Evolutionary conservation across 1,140 invertebrate genomes (phyloP).

Genomic region (Drosophila orosa): DNA sequence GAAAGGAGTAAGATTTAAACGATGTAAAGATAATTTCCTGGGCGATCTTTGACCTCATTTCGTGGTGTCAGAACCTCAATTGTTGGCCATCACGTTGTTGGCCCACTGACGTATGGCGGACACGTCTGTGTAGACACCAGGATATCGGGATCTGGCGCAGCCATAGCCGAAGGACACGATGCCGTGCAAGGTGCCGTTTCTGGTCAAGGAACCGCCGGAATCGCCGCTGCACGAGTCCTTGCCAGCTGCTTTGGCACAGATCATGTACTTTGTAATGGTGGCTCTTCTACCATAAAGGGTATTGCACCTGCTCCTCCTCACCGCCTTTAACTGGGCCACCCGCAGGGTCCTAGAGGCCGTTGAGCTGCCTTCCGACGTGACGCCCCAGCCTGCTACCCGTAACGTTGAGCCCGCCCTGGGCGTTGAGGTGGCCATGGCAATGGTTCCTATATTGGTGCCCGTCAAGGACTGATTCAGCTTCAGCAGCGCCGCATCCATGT

Average conservation of each 20-base stretch:
- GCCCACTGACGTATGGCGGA: constrained; percentile 15
- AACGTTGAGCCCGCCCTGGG: constrained; percentile 36
- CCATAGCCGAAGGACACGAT: constrained; percentile 63
- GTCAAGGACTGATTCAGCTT: constrained; percentile 34
- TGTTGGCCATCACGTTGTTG: constrained; percentile 30
- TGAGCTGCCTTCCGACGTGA: constrained; percentile 30
- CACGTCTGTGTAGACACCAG: constrained; percentile 57
- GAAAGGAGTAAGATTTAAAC: no score
- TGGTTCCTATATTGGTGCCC: constrained; percentile 57
- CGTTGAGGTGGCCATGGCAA: constrained; percentile 20
- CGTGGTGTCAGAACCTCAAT: constrained; percentile 12
- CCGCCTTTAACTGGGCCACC: constrained; percentile 5
- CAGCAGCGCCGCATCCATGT: constrained; percentile 60
- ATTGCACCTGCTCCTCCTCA: not conserved
- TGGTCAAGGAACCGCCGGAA: constrained; percentile 45
- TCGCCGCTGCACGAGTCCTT: constrained; percentile 63
- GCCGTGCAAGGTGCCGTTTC: constrained; percentile 25
- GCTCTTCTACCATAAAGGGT: constrained; percentile 2
- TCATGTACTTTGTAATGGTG: constrained; percentile 49
- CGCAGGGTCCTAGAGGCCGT: constrained; percentile 23
- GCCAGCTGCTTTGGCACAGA: constrained; percentile 37
- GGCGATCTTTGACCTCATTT: not conserved
- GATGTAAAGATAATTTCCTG: not conserved
- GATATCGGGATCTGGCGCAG: constrained; percentile 45
- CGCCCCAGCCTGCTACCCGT: constrained; percentile 58